phyloP scores from a whole-genome alignment of 1,140 invertebrate genomes.

The Oryctes rhinoceros region DNA sequence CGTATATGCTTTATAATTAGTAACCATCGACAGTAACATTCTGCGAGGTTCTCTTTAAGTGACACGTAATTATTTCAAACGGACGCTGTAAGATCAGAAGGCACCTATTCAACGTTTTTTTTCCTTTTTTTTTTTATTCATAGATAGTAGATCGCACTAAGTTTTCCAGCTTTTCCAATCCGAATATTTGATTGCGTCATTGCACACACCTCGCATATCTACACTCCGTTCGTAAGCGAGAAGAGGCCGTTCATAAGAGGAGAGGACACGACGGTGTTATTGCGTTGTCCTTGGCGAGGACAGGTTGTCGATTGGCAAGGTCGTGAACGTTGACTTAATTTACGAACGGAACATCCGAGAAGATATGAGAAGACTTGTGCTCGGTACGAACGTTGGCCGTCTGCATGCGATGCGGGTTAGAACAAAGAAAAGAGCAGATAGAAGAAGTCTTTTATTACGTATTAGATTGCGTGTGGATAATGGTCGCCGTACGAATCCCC shows the following conservation, averaged over 20 bases:
- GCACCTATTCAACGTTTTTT: no score
- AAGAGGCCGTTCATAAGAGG: not conserved
- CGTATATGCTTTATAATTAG: no score
- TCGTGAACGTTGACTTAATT: slow-evolving; percentile 14
- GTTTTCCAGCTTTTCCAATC: no score
- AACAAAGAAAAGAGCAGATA: not conserved
- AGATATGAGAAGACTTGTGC: not conserved
- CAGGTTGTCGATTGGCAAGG: not conserved
- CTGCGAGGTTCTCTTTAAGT: no score
- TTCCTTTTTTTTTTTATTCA: no score
- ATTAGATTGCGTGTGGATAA: not conserved
- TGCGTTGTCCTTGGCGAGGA: not conserved
- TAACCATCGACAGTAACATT: no score
- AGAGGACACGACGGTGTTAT: not conserved
- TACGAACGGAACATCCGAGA: not conserved
- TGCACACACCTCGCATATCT: no score
- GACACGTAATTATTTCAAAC: no score
- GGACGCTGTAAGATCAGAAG: no score
- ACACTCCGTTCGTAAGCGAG: no score
- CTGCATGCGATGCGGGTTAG: not conserved
- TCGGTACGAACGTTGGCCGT: not conserved
- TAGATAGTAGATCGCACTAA: no score
- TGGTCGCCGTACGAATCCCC: not conserved
- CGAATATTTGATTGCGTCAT: no score
- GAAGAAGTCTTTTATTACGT: not conserved